Percentiles rank a stretch among this genome's conserved stretches.
Evolutionary conservation across 2,113 vertebrate species (phyloP).

Genomic region (Poecilia latipinna): DNA sequence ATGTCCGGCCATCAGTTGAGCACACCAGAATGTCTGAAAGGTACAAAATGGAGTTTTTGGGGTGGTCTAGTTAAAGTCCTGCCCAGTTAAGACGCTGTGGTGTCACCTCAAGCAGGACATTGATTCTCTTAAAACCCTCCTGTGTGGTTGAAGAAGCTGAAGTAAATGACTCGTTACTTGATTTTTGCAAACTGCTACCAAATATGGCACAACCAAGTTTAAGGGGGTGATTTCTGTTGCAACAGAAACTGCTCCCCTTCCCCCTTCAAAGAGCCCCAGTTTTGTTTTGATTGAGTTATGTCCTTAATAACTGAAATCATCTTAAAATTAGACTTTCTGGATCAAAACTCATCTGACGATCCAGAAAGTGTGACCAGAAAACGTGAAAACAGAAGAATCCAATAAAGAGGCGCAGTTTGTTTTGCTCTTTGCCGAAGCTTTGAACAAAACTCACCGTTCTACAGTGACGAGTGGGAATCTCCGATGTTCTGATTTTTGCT

Average conservation of each 20-base stretch:
- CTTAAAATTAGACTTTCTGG: too few species aligned
- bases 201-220: not conserved
- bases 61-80: not conserved
- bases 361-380: too few species aligned
- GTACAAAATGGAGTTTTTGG: not conserved
- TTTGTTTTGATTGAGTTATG: too few species aligned
- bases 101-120: too few species aligned
- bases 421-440: too few species aligned
- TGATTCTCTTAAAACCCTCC: too few species aligned
- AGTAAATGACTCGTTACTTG: too few species aligned
- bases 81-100: not conserved
- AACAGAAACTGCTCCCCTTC: too few species aligned
- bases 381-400: not conserved
- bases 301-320: not conserved
- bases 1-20: not conserved
- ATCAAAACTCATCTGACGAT: not conserved
- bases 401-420: not conserved
- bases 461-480: not conserved
- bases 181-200: too few species aligned
- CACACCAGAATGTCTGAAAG: not conserved
- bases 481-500: not conserved
- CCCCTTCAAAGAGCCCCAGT: too few species aligned
- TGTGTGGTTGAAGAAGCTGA: too few species aligned
- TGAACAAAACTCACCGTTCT: too few species aligned
- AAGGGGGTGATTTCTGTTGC: not conserved